Evolutionary conservation across 2,797 vertebrate species (phyloP).

Genomic region (Toxotes lorentzi): DNA sequence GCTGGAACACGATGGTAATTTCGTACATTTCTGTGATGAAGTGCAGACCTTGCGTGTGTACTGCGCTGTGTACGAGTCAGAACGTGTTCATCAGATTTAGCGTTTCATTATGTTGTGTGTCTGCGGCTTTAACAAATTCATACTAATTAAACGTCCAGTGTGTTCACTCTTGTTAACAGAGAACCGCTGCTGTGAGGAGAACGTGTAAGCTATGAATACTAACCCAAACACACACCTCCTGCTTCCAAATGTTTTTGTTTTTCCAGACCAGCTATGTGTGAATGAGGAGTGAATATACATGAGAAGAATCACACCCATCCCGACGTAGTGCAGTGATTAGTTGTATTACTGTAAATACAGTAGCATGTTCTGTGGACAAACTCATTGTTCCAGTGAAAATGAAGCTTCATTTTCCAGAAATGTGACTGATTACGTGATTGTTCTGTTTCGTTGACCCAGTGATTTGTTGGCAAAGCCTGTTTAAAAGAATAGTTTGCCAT

Average conservation of each 20-base stretch:
- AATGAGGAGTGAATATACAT: conserved; percentile 6
- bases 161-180: conserved; percentile 61
- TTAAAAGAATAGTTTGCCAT: conserved; percentile 22
- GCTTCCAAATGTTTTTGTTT: neutral
- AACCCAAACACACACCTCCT: conserved; percentile 36
- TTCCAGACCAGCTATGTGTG: neutral
- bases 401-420: conserved; percentile 13
- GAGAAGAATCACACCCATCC: conserved; percentile 5
- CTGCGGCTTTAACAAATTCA: conserved; percentile 30
- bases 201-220: conserved; percentile 51
- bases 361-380: neutral
- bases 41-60: neutral
- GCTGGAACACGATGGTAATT: conserved; percentile 48
- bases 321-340: conserved; percentile 9
- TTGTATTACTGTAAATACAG: neutral
- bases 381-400: conserved; percentile 7
- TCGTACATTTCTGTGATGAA: conserved; percentile 12
- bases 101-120: conserved; percentile 37
- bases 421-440: conserved; percentile 18
- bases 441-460: conserved; percentile 19
- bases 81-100: conserved; percentile 31
- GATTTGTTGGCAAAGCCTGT: conserved; percentile 34
- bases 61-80: neutral
- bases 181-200: conserved; percentile 43
- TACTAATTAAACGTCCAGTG: conserved; percentile 54